Evolutionary conservation across 53 echinoderm and acorn worm genomes (phyloP), one percentile per base, ranked within the genome.

Genomic region (Astropecten irregularis): DNA sequence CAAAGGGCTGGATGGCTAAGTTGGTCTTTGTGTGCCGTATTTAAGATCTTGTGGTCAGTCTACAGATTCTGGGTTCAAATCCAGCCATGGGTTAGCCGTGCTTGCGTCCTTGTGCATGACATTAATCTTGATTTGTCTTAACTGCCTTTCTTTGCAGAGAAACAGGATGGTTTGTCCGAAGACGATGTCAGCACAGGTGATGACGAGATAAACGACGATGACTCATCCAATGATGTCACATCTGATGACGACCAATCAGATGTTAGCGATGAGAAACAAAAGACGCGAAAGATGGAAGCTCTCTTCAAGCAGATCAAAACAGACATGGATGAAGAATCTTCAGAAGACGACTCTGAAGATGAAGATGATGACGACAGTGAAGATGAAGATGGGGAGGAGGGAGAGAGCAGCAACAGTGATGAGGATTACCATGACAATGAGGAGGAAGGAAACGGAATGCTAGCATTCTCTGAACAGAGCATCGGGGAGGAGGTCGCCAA

Each of bases 401-500:
- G 16, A 10, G 40, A 38, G 36, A 34, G 28, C 19, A n/a, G 14
- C 46, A 39, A 37, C 14, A 76, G 77, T 2, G 77, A 69, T 28
- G 87, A 85, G 16, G 62, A 33, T 35, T 56, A 49, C 39, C 81
- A 63, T 42, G 53, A 26, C 21, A 52, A 54, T 29, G 50, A 26
- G 60, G 85, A 81, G 82, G 50, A 19, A 19, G 31, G 36, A 22
- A 32, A 22, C 7, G 40, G 35, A 46, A 31, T 56, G 51, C 52
- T 84, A 47, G 81, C 77, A 0, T 86, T 96, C 65, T 91, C 96
- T 15, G 52, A 84, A 32, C 67, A 66, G 25, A 89, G 76, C 49
- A 18, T 89, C 2, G 62, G 82, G 0, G 93, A 87, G 50, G 96
- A 94, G 81, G 57, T 94, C 3, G 74, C 86, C 42, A 94, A 89